Evolutionary conservation across 2,797 vertebrate genomes (phyloP).

Genomic region (Thamnophis elegans): DNA sequence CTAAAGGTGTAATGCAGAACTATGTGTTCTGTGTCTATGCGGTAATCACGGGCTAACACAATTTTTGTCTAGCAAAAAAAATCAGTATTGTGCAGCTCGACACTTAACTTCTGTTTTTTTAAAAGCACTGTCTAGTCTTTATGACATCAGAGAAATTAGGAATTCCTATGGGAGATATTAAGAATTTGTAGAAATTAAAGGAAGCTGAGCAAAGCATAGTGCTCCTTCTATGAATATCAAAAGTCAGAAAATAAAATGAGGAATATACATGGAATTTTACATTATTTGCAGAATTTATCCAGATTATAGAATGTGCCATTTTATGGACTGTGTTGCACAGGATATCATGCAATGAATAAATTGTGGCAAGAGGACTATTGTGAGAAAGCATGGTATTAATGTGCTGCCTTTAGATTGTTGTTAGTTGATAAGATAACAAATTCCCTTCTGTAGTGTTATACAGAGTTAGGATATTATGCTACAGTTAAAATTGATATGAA

Average conservation of each 20-base stretch:
- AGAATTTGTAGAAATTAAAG: background rate
- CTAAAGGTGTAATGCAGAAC: conserved; percentile 6
- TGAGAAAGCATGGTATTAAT: background rate
- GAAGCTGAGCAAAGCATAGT: background rate
- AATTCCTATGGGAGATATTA: background rate
- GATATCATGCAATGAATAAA: background rate
- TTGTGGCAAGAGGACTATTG: background rate
- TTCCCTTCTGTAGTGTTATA: background rate
- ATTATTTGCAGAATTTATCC: conserved; percentile 2
- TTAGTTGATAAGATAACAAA: background rate
- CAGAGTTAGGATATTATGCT: background rate
- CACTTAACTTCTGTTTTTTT: conserved; percentile 22
- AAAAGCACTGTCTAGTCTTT: background rate
- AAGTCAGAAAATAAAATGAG: background rate
- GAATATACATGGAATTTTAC: background rate
- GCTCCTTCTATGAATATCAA: background rate
- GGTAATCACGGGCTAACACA: background rate
- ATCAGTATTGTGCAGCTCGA: background rate
- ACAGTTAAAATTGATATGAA: background rate
- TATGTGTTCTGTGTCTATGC: background rate
- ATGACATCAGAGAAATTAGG: background rate
- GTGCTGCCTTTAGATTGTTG: background rate
- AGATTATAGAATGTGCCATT: background rate
- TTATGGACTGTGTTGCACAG: background rate
- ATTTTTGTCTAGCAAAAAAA: conserved; percentile 18